Percentiles rank a stretch among this genome's conserved stretches.
Conservation (phyloP, 2,113 vertebrate species). For the Caretta caretta region DNA sequence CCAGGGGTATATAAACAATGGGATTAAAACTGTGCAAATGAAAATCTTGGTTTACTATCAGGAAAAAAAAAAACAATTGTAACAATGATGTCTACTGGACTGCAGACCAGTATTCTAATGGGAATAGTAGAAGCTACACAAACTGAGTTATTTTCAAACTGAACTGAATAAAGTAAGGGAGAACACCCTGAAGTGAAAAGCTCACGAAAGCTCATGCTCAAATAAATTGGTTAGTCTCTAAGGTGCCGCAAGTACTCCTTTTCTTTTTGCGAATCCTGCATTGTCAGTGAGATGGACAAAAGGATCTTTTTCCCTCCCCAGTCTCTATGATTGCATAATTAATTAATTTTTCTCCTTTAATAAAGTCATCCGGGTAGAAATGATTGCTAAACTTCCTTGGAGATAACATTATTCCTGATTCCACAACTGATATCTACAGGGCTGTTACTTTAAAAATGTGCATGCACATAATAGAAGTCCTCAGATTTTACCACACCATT, state of each 20-base stretch:
- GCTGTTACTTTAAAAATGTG: not conserved
- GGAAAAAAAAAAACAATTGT: not conserved
- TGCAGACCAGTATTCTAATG: not conserved
- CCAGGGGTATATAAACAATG: not conserved
- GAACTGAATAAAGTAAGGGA: not conserved
- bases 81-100: not conserved
- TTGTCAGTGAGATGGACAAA: not conserved
- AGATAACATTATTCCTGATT: not conserved
- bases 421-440: not conserved
- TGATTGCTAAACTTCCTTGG: not conserved
- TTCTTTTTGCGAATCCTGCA: not conserved
- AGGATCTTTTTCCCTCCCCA: not conserved
- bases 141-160: not conserved
- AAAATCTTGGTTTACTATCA: not conserved
- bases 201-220: too few species aligned
- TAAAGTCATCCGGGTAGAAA: not conserved
- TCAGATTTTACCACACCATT: not conserved
- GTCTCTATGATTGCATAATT: not conserved
- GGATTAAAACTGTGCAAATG: not conserved
- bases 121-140: not conserved
- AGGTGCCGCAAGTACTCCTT: too few species aligned
- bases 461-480: not conserved
- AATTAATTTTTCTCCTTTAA: not conserved
- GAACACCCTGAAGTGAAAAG: not conserved
- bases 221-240: too few species aligned